A percentile compares a stretch with the other conserved stretches of the same genome.
phyloP scores from a whole-genome alignment of 1,140 invertebrate species.

The Heliothis virescens region DNA sequence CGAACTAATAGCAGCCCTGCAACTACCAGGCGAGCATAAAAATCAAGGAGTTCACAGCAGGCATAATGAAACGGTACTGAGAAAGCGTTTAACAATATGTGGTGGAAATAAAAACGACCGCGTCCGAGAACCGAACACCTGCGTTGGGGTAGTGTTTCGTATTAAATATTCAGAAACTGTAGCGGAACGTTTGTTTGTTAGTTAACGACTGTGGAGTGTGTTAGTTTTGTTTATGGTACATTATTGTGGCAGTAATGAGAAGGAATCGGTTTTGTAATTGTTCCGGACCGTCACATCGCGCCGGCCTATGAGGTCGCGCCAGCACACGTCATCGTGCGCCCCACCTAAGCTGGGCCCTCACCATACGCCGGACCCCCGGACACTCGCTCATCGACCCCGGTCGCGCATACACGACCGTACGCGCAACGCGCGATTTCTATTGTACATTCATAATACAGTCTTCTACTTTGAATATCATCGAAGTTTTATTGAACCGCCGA shows the following conservation, averaged over 20 bases:
- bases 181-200: constrained; percentile 15
- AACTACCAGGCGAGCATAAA: constrained; percentile 10
- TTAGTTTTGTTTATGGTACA: constrained; percentile 15
- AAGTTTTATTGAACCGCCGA: too few species aligned
- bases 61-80: constrained; percentile 20
- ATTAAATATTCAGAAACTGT: constrained; percentile 15
- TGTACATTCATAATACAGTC: too few species aligned
- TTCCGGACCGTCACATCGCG: too few species aligned
- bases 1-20: neutral
- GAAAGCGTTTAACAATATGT: constrained; percentile 21
- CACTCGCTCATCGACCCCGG: too few species aligned
- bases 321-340: too few species aligned
- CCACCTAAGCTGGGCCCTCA: too few species aligned
- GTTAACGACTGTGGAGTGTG: neutral
- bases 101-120: constrained; percentile 17
- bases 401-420: too few species aligned
- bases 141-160: constrained; percentile 21
- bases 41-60: neutral
- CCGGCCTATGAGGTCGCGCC: too few species aligned
- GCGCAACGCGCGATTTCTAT: too few species aligned
- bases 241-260: constrained; percentile 2
- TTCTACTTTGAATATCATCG: too few species aligned
- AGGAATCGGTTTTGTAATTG: constrained; percentile 1
- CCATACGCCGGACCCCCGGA: too few species aligned
- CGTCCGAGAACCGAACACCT: constrained; percentile 20